Evolutionary conservation across 2,888 invertebrate species (phyloP).

Genomic region (Epistrophe grossulariae): DNA sequence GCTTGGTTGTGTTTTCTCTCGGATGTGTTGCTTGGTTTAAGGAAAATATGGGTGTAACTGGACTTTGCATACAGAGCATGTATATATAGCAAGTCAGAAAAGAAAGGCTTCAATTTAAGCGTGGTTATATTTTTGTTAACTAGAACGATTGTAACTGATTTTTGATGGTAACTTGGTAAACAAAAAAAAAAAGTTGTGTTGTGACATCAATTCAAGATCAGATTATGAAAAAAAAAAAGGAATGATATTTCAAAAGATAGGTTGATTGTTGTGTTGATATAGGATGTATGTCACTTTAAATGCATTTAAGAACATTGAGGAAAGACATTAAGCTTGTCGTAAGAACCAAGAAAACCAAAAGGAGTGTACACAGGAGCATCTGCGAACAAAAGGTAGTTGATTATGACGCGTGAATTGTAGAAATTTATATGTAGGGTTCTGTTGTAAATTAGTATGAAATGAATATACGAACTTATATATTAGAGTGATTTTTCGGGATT

Average conservation of each 20-base stretch:
- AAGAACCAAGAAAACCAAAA: too few species aligned
- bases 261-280: not conserved
- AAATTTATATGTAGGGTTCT: too few species aligned
- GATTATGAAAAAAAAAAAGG: not conserved
- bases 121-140: not conserved
- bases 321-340: too few species aligned
- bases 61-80: slow-evolving; percentile 2
- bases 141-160: slow-evolving; percentile 13
- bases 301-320: too few species aligned
- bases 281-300: too few species aligned
- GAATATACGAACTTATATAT: too few species aligned
- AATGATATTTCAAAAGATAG: not conserved
- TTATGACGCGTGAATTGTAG: too few species aligned
- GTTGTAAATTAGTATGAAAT: too few species aligned
- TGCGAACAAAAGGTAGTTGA: too few species aligned
- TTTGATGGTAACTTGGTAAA: not conserved
- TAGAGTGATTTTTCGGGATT: too few species aligned
- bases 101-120: slow-evolving; percentile 3
- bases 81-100: not conserved
- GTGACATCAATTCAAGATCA: slow-evolving; percentile 24
- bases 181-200: slow-evolving; percentile 5
- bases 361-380: too few species aligned
- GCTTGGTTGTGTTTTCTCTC: not conserved
- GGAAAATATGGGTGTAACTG: slow-evolving; percentile 38
- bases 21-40: not conserved